Evolutionary conservation across 2,797 vertebrate genomes (phyloP).

Genomic region (Semotilus atromaculatus): DNA sequence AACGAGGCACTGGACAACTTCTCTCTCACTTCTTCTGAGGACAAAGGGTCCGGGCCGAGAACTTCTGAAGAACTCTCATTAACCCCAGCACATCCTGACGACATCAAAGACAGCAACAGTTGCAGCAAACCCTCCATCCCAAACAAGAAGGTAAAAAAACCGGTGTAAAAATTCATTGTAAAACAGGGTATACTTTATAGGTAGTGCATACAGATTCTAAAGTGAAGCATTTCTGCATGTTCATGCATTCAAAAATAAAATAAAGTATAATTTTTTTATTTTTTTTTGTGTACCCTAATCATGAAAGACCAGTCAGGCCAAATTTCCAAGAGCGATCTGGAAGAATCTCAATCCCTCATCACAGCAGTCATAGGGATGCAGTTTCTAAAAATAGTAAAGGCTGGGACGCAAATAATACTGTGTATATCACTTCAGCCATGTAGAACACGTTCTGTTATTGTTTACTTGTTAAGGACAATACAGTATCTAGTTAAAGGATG

Average conservation of each 20-base stretch:
- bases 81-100: constrained; percentile 6
- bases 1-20: constrained; percentile 47
- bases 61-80: constrained; percentile 18
- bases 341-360: neutral
- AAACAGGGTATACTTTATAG: neutral
- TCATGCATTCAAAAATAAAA: neutral
- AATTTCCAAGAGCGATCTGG: neutral
- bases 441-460: neutral
- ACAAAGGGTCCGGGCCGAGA: constrained; percentile 20
- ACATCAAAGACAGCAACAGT: constrained; percentile 48
- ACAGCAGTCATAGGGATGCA: neutral
- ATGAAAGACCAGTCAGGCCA: neutral
- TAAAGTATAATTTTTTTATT: neutral
- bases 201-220: neutral
- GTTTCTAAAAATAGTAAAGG: neutral
- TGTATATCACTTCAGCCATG: neutral
- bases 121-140: constrained; percentile 57
- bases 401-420: neutral
- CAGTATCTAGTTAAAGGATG: neutral
- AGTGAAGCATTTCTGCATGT: neutral
- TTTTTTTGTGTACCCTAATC: neutral
- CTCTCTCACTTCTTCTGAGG: constrained; percentile 56
- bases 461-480: neutral
- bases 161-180: neutral
- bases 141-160: constrained; percentile 56